Evolutionary conservation across 2,113 vertebrate genomes (phyloP), one percentile per base, ranked within the genome.

Genomic region (Asarcornis scutulata): DNA sequence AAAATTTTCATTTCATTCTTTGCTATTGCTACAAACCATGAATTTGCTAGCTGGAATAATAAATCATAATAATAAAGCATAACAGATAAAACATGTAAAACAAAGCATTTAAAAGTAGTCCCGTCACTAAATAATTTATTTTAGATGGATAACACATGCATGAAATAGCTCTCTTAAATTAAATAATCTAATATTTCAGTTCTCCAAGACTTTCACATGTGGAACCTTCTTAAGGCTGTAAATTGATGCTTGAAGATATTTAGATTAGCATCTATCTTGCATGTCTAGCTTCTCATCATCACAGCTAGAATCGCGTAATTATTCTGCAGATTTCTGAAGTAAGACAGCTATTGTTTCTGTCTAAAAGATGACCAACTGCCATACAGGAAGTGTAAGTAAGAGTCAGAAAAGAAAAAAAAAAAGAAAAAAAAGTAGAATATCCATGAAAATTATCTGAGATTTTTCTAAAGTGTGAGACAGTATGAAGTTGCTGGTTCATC

Each of bases 141-240:
- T 63, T 27, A 20, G 20, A n/a, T 68, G 6, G 48, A 14, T 55
- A 76, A 50, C 8, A 46, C 0, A 1, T 42, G 31, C 23, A 55
- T 50, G 36, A 72, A 92, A 79, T 40, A 73, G 20, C 11, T 77
- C 7, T 55, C 21, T 84, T 7, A 76, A 59, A 80, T 58, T 6
- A 88, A 63, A 68, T 83, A 74, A 76, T 89, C 53, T 56, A 83
- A 25, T 76, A 75, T 63, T 83, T 38, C 63, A 64, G 13, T 46
- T 80, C 18, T 66, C 20, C 17, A 52, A 38, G 27, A 44, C 17
- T 58, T 82, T 40, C 40, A 67, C 3, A 13, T 1, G 4, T 42
- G 52, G 36, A 36, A 53, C 7, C 23, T 16, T 13, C 10, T 31
- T 34, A 69, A 44, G 48, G 13, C 42, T 68, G 58, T 46, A 69